These are phyloP conservation scores for Telenomus remus DNA, from an alignment of 1,140 invertebrate genomes.

Conservation along the genomic window DNA sequence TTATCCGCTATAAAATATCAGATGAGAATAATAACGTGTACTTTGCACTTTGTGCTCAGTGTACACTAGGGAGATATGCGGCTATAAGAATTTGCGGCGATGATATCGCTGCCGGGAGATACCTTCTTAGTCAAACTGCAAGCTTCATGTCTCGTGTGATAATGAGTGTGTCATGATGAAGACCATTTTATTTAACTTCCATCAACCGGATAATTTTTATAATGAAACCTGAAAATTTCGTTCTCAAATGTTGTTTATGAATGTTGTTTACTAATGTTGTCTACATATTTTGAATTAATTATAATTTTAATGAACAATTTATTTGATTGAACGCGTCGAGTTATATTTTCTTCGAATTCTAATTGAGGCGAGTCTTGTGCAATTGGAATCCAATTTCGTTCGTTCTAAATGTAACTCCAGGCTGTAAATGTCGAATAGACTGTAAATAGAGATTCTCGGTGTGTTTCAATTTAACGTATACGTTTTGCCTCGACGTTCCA, in stretches of 20 bases:
- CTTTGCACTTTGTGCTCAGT: conserved; percentile 35
- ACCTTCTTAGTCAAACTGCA: conserved; percentile 32
- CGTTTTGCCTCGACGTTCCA: too few species aligned
- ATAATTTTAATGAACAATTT: too few species aligned
- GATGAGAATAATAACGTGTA: conserved; percentile 30
- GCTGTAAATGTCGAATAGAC: conserved; percentile 1
- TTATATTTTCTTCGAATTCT: not conserved
- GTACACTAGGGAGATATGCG: conserved; percentile 23
- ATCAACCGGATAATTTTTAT: too few species aligned
- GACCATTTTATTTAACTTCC: too few species aligned
- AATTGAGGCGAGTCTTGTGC: not conserved
- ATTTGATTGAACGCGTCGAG: too few species aligned
- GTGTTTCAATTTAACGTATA: too few species aligned
- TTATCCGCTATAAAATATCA: conserved; percentile 36
- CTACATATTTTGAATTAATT: too few species aligned
- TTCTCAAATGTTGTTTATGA: too few species aligned
- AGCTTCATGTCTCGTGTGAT: conserved; percentile 22
- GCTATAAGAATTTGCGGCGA: conserved; percentile 34
- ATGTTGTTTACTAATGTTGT: conserved; percentile 13
- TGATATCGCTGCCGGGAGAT: conserved; percentile 30
- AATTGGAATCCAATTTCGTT: conserved; percentile 2
- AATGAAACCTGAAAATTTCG: too few species aligned
- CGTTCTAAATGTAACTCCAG: not conserved
- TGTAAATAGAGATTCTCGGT: too few species aligned
- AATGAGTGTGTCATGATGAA: conserved; percentile 30